Evolutionary conservation across 1,140 invertebrate genomes (phyloP), one percentile per base, ranked within the genome.

Genomic region (Drosophila ficusphila): DNA sequence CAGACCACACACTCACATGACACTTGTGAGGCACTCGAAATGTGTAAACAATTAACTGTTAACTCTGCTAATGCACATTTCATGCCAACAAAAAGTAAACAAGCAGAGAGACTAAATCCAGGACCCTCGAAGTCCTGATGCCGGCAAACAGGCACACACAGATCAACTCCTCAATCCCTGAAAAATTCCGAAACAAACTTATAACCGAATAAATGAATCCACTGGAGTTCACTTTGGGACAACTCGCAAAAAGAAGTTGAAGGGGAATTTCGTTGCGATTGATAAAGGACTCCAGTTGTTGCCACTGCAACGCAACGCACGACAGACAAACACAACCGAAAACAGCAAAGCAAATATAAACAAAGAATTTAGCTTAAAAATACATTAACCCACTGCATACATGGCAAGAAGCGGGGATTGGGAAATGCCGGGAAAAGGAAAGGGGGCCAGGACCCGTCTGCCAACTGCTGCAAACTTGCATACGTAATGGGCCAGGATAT

Each of bases 301-400:
- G 60, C 38, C 27, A 33, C 27, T 65, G 76, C 41, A 61, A 52
- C 16, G 56, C 57, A 79, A 70, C 62, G 54, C 42, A 69, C 65
- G 68, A 77, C 68, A 77, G 41, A 36, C 73, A 76, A 76, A 69
- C 53, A 76, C 72, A 64, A 47, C 53, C 70, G 62, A 75, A 68
- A 82, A 88, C 82, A 82, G 64, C 70, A 88, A 53, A 44, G 74
- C 74, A 88, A 88, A 88, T 88, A 88, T 86, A 86, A 86, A 86
- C 82, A 82, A 76, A 82, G 82, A 89, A 82, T 88, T 88, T 88
- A 88, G 82, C 82, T 88, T 88, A 88, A 88, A 88, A 88, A 88
- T 88, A 88, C 82, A 86, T 86, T 88, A 86, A 88, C 64, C 77
- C 74, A 78, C 41, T 69, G 56, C 62, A 76, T 36, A 58, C 72